A percentile compares a stretch with the other conserved stretches of the same genome.
These are phyloP conservation scores for Rhineura floridana DNA, from an alignment of 2,113 vertebrate species.

Conservation along the genomic window DNA sequence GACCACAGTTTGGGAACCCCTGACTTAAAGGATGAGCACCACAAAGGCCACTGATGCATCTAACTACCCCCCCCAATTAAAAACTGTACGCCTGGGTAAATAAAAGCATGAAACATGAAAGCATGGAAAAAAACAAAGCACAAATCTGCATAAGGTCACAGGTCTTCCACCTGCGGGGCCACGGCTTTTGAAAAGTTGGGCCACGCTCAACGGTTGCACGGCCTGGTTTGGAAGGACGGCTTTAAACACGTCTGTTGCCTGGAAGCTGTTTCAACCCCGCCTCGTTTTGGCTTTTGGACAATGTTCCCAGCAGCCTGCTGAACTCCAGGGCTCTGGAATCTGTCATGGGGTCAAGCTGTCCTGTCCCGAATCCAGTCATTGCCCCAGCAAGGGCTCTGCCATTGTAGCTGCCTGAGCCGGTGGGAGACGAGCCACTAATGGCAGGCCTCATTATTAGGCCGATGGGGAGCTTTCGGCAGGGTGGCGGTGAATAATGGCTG, in stretches of 20 bases:
- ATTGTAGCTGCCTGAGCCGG: constrained; percentile 72
- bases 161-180: neutral
- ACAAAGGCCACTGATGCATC: too few relatives aligned
- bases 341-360: constrained; percentile 78
- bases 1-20: too few relatives aligned
- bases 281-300: too few relatives aligned
- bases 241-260: neutral
- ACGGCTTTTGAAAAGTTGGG: neutral
- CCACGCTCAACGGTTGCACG: neutral
- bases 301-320: neutral
- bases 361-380: constrained; percentile 77
- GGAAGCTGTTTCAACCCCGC: too few relatives aligned
- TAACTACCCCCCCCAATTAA: too few relatives aligned
- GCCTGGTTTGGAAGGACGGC: neutral
- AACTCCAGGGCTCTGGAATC: constrained; percentile 79
- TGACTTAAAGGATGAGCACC: too few relatives aligned
- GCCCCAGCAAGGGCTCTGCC: constrained; percentile 80
- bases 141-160: neutral
- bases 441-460: constrained; percentile 33
- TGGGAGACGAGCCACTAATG: constrained; percentile 25
- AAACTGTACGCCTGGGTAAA: too few relatives aligned
- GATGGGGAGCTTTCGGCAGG: constrained; percentile 1
- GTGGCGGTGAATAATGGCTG: neutral
- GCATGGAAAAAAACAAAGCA: neutral
- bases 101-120: too few relatives aligned